phyloP scores from a whole-genome alignment of 2,113 vertebrate genomes.

The Tychaedon coryphoeus region DNA sequence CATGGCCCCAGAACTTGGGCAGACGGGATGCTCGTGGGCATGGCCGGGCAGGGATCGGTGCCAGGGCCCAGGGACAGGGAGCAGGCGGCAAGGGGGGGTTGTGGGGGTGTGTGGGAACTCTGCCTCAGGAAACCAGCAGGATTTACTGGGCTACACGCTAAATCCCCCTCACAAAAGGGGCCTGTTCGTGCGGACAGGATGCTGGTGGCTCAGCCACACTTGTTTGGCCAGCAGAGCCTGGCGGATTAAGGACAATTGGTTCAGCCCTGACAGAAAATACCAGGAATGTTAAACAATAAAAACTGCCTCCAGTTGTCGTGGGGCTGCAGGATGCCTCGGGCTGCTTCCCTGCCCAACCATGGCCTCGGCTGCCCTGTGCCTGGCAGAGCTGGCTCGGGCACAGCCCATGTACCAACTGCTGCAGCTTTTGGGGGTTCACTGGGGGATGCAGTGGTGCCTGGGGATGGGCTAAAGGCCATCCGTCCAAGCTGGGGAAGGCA shows the following conservation, averaged over 20 bases:
- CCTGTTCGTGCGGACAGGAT: slow-evolving; percentile 69
- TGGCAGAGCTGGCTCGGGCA: not conserved
- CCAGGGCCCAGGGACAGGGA: not conserved
- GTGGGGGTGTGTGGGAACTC: slow-evolving; percentile 54
- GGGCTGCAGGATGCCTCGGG: not conserved
- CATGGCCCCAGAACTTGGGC: not conserved
- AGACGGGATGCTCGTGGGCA: not conserved
- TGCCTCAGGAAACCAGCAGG: slow-evolving; percentile 66
- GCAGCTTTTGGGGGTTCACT: not conserved
- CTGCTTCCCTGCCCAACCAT: not conserved
- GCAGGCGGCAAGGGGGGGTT: accelerated
- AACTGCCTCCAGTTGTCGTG: slow-evolving; percentile 63
- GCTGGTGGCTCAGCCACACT: slow-evolving; percentile 69
- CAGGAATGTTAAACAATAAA: slow-evolving; percentile 75
- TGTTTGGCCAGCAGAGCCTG: slow-evolving; percentile 71
- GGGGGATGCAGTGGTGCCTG: not conserved
- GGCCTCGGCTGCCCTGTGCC: not conserved
- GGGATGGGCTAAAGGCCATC: not conserved
- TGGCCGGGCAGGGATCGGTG: accelerated
- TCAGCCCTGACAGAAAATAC: slow-evolving; percentile 73
- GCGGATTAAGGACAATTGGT: slow-evolving; percentile 74
- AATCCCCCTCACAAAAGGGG: slow-evolving; percentile 72
- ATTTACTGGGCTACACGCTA: slow-evolving; percentile 67
- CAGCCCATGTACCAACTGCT: not conserved
- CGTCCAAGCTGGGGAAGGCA: accelerated